A percentile compares a stretch with the other conserved stretches of the same genome.
phyloP scores from a whole-genome alignment of 2,113 vertebrate species.

The Vanacampus margaritifer region DNA sequence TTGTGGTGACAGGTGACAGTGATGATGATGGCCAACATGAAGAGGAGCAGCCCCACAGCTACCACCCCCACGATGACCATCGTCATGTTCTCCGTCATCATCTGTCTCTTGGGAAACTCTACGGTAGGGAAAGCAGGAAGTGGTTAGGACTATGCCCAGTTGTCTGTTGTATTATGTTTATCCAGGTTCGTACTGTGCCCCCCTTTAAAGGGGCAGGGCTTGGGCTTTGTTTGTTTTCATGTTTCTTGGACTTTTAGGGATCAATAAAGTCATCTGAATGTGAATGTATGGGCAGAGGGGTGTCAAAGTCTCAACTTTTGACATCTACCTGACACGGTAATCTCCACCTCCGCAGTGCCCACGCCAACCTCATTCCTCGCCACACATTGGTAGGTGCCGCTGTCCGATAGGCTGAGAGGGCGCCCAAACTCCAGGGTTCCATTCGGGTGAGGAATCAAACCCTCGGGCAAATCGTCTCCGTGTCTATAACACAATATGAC shows the following conservation, averaged over 20 bases:
- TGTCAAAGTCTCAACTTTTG: neutral
- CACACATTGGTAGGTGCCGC: constrained; percentile 77
- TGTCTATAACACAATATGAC: constrained; percentile 61
- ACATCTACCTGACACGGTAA: constrained; percentile 71
- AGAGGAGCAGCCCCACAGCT: constrained; percentile 71
- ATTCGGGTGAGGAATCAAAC: constrained; percentile 61
- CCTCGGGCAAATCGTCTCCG: constrained; percentile 71
- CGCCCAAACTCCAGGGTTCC: constrained; percentile 75
- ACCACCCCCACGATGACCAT: constrained; percentile 77
- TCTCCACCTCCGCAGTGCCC: constrained; percentile 55
- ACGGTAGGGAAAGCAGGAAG: neutral
- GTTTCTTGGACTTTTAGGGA: too few relatives aligned
- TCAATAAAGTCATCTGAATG: too few relatives aligned
- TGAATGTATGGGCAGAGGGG: neutral
- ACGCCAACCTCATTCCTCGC: constrained; percentile 74
- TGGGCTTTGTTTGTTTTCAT: too few relatives aligned
- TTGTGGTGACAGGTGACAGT: constrained; percentile 84
- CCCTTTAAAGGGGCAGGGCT: too few relatives aligned
- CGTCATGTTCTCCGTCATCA: constrained; percentile 61
- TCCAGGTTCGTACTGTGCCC: too few relatives aligned
- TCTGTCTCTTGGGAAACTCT: constrained; percentile 5
- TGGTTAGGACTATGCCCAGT: neutral
- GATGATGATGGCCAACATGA: constrained; percentile 78
- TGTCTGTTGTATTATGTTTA: too few relatives aligned
- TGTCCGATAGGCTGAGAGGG: constrained; percentile 66